These are phyloP conservation scores for Drosophila obscura DNA, from an alignment of 1,140 invertebrate genomes.

Conservation along the genomic window DNA sequence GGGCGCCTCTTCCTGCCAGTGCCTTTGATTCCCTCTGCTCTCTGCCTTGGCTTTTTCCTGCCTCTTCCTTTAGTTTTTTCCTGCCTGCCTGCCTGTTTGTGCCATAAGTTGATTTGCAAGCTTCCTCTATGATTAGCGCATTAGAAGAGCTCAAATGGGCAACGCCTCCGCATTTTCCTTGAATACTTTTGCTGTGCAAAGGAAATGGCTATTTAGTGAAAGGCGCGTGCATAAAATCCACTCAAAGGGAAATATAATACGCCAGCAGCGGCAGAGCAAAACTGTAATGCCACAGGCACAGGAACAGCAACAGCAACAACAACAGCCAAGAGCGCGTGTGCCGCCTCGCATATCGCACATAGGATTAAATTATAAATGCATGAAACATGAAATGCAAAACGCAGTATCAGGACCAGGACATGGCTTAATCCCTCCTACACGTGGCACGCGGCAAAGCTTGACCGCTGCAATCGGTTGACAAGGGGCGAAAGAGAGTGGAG, in stretches of 20 bases:
- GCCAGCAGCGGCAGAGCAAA: slow-evolving; percentile 17
- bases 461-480: slow-evolving; percentile 17
- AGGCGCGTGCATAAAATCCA: background rate
- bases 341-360: too few species aligned
- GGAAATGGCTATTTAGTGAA: slow-evolving; percentile 34
- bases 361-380: slow-evolving; percentile 33
- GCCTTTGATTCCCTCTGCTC: slow-evolving; percentile 1
- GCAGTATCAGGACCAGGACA: slow-evolving; percentile 1
- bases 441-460: slow-evolving; percentile 22
- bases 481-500: background rate
- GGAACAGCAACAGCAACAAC: background rate
- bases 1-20: slow-evolving; percentile 30
- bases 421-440: background rate
- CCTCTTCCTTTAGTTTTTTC: background rate
- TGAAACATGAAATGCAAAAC: slow-evolving; percentile 30
- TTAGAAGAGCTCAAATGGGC: slow-evolving; percentile 43
- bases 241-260: slow-evolving; percentile 37
- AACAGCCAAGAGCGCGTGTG: slow-evolving; percentile 8
- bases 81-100: slow-evolving; percentile 4
- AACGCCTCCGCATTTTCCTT: slow-evolving; percentile 39
- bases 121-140: slow-evolving; percentile 45
- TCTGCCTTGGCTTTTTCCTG: background rate
- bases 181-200: slow-evolving; percentile 15
- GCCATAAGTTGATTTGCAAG: slow-evolving; percentile 33
- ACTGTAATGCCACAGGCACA: slow-evolving; percentile 40